Percentiles rank a stretch among this genome's conserved stretches.
phyloP scores from a whole-genome alignment of 2,888 invertebrate species.

The Campaea margaritaria region DNA sequence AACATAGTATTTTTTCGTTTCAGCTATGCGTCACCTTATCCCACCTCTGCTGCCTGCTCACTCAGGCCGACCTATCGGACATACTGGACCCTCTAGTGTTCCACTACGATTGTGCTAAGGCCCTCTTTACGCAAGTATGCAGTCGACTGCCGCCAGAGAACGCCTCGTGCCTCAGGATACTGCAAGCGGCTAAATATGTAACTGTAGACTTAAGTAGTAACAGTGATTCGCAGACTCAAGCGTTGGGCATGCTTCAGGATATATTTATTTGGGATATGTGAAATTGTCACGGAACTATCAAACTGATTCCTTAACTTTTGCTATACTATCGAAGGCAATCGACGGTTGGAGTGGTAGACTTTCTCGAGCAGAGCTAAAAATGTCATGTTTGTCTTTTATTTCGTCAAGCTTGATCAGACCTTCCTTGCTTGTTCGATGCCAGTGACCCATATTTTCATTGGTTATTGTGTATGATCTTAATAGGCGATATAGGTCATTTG shows the following conservation, averaged over 20 bases:
- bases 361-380: no score
- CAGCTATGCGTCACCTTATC: conserved; percentile 91
- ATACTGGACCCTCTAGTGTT: conserved; percentile 81
- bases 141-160: conserved; percentile 76
- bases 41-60: conserved; percentile 87
- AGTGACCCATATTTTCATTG: no score
- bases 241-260: conserved; percentile 73
- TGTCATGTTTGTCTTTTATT: no score
- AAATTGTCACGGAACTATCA: no score
- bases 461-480: no score
- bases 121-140: conserved; percentile 68
- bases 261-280: conserved; percentile 79
- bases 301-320: no score
- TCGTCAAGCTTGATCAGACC: no score
- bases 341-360: no score
- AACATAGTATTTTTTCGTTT: conserved; percentile 34
- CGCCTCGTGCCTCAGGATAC: conserved; percentile 69
- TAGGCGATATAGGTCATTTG: no score
- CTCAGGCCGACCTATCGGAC: conserved; percentile 83
- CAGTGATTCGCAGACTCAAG: conserved; percentile 66
- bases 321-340: no score
- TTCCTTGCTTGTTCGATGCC: no score
- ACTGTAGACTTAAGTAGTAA: conserved; percentile 69
- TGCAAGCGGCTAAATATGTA: conserved; percentile 79
- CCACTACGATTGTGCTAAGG: conserved; percentile 75